phyloP scores from a whole-genome alignment of 2,797 vertebrate species.

The Channallabes apus region DNA sequence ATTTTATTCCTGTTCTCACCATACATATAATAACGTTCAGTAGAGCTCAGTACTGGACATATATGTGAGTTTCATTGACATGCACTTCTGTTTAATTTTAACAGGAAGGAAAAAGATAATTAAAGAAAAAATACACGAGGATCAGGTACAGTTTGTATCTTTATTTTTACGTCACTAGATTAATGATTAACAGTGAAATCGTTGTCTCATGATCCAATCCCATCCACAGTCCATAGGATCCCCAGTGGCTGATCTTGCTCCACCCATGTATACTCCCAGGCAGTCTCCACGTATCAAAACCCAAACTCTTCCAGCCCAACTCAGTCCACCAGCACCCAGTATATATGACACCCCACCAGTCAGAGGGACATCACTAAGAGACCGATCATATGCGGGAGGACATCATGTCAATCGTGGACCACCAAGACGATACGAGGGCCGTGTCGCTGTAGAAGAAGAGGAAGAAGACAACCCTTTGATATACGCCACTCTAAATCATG shows the following conservation, averaged over 20 bases:
- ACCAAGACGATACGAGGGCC: neutral
- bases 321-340: neutral
- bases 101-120: conserved; percentile 23
- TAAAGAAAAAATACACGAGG: conserved; percentile 19
- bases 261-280: neutral
- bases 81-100: neutral
- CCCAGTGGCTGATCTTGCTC: neutral
- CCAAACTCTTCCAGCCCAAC: conserved; percentile 24
- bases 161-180: neutral
- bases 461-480: conserved; percentile 47
- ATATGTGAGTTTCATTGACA: neutral
- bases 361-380: conserved; percentile 40
- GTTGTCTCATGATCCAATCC: neutral
- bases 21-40: neutral
- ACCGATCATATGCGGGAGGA: neutral
- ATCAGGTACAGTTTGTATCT: conserved; percentile 44
- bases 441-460: neutral
- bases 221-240: conserved; percentile 5
- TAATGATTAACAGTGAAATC: neutral
- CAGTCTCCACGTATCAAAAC: neutral
- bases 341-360: conserved; percentile 25
- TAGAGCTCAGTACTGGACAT: neutral
- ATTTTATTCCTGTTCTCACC: neutral
- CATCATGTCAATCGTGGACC: neutral
- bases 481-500: conserved; percentile 66